These are phyloP conservation scores for Indicator maculatus DNA, from an alignment of 2,113 vertebrate genomes.

Conservation along the genomic window DNA sequence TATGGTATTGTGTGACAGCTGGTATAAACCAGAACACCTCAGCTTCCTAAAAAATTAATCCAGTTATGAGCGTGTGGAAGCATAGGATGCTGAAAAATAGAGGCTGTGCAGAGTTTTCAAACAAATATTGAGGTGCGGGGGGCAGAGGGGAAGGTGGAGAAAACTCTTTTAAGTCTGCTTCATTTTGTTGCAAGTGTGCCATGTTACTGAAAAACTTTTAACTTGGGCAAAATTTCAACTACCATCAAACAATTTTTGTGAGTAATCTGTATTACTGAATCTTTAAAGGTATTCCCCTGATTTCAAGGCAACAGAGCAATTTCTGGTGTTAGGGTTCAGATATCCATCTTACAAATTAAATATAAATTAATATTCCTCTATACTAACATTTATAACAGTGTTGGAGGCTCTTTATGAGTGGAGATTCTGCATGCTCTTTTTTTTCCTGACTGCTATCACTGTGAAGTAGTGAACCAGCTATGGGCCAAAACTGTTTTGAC, in stretches of 20 bases:
- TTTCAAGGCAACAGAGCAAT: not conserved
- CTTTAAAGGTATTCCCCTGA: not conserved
- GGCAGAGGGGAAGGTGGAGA: too few species aligned
- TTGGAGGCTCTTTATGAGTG: not conserved
- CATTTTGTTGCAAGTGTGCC: not conserved
- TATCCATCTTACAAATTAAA: not conserved
- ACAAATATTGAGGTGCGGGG: not conserved
- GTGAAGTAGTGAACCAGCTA: not conserved
- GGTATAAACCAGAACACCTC: not conserved
- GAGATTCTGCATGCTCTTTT: not conserved
- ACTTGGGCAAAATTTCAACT: not conserved
- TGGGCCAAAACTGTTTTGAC: not conserved
- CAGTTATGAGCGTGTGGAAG: slow-evolving; percentile 22
- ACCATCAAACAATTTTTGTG: not conserved
- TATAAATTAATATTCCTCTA: not conserved
- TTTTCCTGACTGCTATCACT: not conserved
- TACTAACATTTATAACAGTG: not conserved
- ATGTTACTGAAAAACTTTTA: not conserved
- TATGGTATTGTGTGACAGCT: not conserved
- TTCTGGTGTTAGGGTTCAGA: not conserved
- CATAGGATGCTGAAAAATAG: not conserved
- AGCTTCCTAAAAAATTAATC: not conserved
- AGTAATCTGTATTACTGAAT: not conserved
- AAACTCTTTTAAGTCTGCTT: not conserved
- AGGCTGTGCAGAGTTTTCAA: not conserved